These are phyloP conservation scores for Scrobipalpa atriplicella DNA, from an alignment of 2,888 invertebrate genomes.

Conservation along the genomic window DNA sequence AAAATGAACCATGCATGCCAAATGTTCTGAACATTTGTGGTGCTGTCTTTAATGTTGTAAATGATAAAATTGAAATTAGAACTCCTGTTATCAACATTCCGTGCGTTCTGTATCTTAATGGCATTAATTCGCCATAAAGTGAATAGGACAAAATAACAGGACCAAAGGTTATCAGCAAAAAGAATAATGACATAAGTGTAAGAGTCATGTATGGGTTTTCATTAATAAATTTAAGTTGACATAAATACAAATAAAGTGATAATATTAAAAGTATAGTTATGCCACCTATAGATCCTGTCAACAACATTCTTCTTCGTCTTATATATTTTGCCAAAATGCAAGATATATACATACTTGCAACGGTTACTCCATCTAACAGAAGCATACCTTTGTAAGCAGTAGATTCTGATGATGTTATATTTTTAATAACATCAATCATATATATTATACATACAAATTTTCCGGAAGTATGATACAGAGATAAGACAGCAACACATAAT, in stretches of 20 bases:
- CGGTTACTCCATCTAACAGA: conserved; percentile 60
- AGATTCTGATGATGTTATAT: conserved; percentile 52
- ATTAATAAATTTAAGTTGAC: conserved; percentile 42
- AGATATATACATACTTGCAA: conserved; percentile 59
- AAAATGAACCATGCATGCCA: conserved; percentile 54
- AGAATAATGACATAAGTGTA: conserved; percentile 51
- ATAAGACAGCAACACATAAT: conserved; percentile 40
- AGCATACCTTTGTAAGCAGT: conserved; percentile 60
- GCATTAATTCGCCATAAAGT: conserved; percentile 58
- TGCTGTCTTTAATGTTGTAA: conserved; percentile 51
- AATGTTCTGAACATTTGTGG: conserved; percentile 51
- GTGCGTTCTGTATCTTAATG: conserved; percentile 52
- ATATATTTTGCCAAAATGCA: conserved; percentile 52
- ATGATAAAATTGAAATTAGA: conserved; percentile 44
- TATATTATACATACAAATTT: conserved; percentile 55
- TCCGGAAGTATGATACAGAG: conserved; percentile 43
- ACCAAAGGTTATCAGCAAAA: conserved; percentile 58
- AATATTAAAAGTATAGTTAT: conserved; percentile 53
- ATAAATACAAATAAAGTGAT: conserved; percentile 56
- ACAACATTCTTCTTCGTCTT: conserved; percentile 53
- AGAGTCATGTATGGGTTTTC: conserved; percentile 55
- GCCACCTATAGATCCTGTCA: conserved; percentile 50
- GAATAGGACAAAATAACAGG: conserved; percentile 59
- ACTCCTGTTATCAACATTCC: conserved; percentile 49
- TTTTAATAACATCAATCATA: conserved; percentile 54